A percentile compares a stretch with the other conserved stretches of the same genome.
These are phyloP conservation scores for Diachasma alloeum DNA, from an alignment of 1,140 invertebrate genomes.

Conservation along the genomic window DNA sequence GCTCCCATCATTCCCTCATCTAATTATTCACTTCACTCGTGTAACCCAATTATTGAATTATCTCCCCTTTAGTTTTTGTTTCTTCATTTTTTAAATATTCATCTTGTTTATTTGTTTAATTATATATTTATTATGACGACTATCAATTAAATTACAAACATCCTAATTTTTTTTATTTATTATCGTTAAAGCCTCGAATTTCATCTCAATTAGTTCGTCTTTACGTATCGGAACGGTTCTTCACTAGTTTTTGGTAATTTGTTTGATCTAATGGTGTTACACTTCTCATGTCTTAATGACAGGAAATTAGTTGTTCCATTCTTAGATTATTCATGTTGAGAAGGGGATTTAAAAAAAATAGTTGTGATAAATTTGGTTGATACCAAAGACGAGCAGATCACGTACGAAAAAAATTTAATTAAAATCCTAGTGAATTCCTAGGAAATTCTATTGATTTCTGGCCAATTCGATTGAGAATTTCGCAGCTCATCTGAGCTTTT, in stretches of 20 bases:
- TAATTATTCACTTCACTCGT: conserved; percentile 2
- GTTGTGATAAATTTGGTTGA: neutral
- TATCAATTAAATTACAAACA: neutral
- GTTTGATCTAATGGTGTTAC: neutral
- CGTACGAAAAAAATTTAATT: neutral
- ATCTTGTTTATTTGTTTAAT: neutral
- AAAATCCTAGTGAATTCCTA: no score
- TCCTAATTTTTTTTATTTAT: neutral
- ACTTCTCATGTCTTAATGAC: neutral
- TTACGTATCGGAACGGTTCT: conserved; percentile 10
- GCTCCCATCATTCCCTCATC: conserved; percentile 45
- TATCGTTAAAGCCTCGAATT: neutral
- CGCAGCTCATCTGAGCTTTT: no score
- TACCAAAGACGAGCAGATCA: neutral
- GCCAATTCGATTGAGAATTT: no score
- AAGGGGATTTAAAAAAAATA: neutral
- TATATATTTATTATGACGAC: neutral
- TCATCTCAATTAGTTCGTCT: neutral
- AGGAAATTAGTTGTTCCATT: neutral
- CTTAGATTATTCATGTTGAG: neutral
- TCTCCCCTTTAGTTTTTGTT: neutral
- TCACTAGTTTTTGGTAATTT: neutral
- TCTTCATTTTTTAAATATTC: neutral
- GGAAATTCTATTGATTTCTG: no score
- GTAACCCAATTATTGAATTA: neutral